Percentiles rank a stretch among this genome's conserved stretches.
These are phyloP conservation scores for Eupleurogrammus muticus DNA, from an alignment of 2,797 vertebrate genomes.

Conservation along the genomic window DNA sequence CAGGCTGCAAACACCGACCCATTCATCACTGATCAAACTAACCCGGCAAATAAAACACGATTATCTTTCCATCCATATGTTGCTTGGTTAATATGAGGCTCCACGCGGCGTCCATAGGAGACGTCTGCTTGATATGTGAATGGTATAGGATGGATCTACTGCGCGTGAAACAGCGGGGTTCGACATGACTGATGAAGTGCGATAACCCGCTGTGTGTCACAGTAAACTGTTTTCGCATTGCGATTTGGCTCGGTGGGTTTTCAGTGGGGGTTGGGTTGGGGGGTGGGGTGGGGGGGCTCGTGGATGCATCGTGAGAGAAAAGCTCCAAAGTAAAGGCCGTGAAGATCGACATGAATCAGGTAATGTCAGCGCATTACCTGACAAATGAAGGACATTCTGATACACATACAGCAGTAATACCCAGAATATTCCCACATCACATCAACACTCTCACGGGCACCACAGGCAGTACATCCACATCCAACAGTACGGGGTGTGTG, in stretches of 20 bases:
- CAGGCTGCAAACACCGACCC: not conserved
- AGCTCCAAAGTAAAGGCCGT: constrained; percentile 6
- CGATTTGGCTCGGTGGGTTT: constrained; percentile 46
- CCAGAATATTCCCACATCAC: not conserved
- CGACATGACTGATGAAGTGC: constrained; percentile 74
- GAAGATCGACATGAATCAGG: constrained; percentile 16
- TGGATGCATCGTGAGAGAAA: constrained; percentile 8
- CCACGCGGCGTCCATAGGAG: constrained; percentile 65
- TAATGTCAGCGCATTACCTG: constrained; percentile 7
- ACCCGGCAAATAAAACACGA: constrained; percentile 48
- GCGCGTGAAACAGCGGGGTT: constrained; percentile 58
- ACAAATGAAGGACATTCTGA: not conserved
- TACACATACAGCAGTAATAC: not conserved
- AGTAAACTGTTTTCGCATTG: constrained; percentile 67
- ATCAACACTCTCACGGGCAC: constrained; percentile 8
- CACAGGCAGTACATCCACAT: constrained; percentile 20
- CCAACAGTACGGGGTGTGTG: constrained; percentile 5
- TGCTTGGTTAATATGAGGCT: constrained; percentile 59
- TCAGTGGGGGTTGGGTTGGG: too few species aligned
- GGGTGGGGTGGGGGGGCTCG: too few species aligned
- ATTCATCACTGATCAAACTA: constrained; percentile 43
- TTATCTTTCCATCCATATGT: constrained; percentile 65
- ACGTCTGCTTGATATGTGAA: constrained; percentile 37
- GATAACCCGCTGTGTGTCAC: constrained; percentile 67
- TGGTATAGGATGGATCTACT: constrained; percentile 47